Conservation (phyloP, 2,797 vertebrate species). For the Myotis daubentonii region DNA sequence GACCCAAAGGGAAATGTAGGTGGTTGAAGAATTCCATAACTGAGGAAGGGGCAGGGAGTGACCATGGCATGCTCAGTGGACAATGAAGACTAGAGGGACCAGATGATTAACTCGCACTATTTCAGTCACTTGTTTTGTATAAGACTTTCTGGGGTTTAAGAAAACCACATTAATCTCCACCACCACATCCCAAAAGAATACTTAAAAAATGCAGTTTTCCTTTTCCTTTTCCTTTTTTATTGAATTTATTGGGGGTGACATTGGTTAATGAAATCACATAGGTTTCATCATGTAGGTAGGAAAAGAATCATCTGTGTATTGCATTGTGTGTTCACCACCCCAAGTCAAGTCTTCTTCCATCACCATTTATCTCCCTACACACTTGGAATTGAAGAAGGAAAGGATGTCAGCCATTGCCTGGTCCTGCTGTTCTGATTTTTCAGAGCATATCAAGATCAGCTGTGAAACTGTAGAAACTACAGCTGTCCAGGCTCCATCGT, state of each 20-base stretch:
- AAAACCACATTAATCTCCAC: not conserved
- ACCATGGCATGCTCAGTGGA: not conserved
- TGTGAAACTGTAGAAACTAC: not conserved
- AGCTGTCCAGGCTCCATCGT: not conserved
- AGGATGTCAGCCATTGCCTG: not conserved
- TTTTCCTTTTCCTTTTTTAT: not conserved
- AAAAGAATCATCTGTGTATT: not conserved
- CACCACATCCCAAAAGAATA: not conserved
- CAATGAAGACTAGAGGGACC: not conserved
- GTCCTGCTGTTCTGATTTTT: not conserved
- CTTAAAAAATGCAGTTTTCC: not conserved
- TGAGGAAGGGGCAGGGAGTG: not conserved
- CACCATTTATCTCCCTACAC: not conserved
- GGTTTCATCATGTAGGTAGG: not conserved
- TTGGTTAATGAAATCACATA: not conserved
- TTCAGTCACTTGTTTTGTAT: not conserved
- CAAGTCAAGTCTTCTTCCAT: not conserved
- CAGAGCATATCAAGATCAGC: not conserved
- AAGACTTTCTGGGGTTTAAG: constrained; percentile 8
- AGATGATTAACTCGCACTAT: not conserved
- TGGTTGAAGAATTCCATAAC: not conserved
- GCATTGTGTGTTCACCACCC: not conserved
- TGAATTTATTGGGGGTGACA: not conserved
- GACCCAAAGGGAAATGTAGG: not conserved
- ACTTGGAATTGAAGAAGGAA: constrained; percentile 5